Evolutionary conservation across 1,140 invertebrate species (phyloP), one percentile per base, ranked within the genome.

Genomic region (Hypsibius dujardini): DNA sequence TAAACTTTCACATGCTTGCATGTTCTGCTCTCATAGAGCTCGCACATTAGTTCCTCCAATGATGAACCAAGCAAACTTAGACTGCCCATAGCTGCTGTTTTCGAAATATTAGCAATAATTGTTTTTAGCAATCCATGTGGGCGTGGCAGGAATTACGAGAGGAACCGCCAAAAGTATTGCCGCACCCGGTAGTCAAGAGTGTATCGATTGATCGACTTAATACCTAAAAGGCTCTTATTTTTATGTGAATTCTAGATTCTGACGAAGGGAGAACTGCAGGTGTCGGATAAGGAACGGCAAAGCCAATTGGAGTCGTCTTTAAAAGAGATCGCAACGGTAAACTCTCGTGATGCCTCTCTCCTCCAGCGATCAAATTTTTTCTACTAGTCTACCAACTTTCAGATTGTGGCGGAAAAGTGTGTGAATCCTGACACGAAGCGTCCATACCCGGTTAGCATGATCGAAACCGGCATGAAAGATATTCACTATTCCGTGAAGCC

Each of bases 401-500:
- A 28, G 28, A 78, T 81, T 50, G 79, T 84, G 71, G 75, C 82
- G 74, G 90, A 96, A 72, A 93, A 95, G 81, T 98, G 94, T 82
- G 86, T 99, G 0, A 97, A 99, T 84, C 93, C 95, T 1, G 92
- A 96, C 77, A 92, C 92, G 14, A 94, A 97, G 77, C 82, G 91
- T 69, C 94, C 95, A 1, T 98, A 98, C 83, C 87, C 95, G n/a
- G 88, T 95, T 0, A 88, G 92, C n/a, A 90, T 98, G 74, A 98
- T 98, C 76, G 95, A 98, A 79, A 96, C 95, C 79, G 90, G 92
- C 0, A 92, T 99, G 84, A 95, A 92, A 81, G 92, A 98, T 77
- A 84, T 89, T 71, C 95, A 98, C 80, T 96, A 91, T 79, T 95
- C 92, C 1, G 87, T 97, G 0, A 98, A 98, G 82, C 88, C 90